These are phyloP conservation scores for Nomada ruficornis DNA, from an alignment of 2,888 invertebrate species.

Conservation along the genomic window DNA sequence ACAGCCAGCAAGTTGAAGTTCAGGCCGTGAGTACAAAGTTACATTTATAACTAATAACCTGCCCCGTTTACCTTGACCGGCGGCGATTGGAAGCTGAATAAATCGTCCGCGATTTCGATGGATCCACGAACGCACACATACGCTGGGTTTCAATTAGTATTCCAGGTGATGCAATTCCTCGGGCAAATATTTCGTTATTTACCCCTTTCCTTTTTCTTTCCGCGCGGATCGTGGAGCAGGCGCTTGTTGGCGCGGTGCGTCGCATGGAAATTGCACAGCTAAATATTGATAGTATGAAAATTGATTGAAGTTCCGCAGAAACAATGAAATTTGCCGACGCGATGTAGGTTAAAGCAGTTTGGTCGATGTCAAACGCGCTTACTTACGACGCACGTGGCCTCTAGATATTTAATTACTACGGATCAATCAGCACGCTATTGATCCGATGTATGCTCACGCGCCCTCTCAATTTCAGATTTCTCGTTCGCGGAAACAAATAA, in stretches of 20 bases:
- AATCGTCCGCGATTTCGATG: background rate
- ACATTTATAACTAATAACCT: slow-evolving; percentile 4
- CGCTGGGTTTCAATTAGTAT: background rate
- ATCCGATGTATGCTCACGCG: background rate
- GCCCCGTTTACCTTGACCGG: slow-evolving; percentile 9
- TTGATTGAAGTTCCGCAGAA: slow-evolving; percentile 36
- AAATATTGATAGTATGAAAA: slow-evolving; percentile 48
- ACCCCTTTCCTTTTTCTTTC: background rate
- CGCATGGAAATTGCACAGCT: slow-evolving; percentile 13
- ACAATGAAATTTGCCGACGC: slow-evolving; percentile 37
- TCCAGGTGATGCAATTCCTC: background rate
- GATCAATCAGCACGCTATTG: slow-evolving; percentile 39
- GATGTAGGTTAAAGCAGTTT: slow-evolving; percentile 32
- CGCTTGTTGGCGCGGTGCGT: background rate
- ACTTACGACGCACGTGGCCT: slow-evolving; percentile 2
- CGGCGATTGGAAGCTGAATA: background rate
- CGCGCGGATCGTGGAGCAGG: background rate
- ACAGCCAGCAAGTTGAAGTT: slow-evolving; percentile 3
- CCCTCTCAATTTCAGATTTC: slow-evolving; percentile 16
- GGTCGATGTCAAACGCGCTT: slow-evolving; percentile 12
- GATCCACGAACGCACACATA: background rate
- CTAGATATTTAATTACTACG: slow-evolving; percentile 37
- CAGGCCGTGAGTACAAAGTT: background rate
- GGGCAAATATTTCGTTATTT: background rate
- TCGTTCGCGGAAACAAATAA: slow-evolving; percentile 2